Base-by-base conservation (phyloP, 2,113 vertebrate genomes). In the Leucopsar rothschildi region DNA sequence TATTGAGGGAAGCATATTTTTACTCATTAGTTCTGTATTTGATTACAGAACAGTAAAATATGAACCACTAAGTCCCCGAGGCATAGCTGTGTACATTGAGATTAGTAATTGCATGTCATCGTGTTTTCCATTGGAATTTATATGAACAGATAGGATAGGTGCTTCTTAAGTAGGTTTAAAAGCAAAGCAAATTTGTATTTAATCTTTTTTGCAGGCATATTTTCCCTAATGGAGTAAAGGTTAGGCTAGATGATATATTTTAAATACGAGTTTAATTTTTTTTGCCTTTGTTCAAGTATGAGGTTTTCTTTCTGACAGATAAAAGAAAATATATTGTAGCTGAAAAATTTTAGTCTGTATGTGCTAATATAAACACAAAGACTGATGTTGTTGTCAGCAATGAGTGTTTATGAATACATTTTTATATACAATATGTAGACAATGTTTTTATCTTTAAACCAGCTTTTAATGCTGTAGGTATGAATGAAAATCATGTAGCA, bases 91-190 rank as follows among this genome's bases (percentile, higher is more conserved):
- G 98, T 98, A 98, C 98, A 98, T 98, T 98, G 98, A 98, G 98
- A 98, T 98, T 98, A 98, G 98, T 99, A 99, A 99, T 99, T 99
- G 98, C 98, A 97, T 99, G 99, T 99, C 99, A 98, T 98, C 97
- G 75, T 98, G 98, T 98, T 98, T 98, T 98, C 98, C 98, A 97
- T 97, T 98, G 98, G 97, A 98, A 98, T 98, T 98, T 98, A 98
- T 98, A 97, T 91, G 97, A 97, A 97, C 97, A 97, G 97, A 98
- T 94, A 97, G 98, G 97, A 98, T 98, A 98, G 98, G 98, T 98
- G 90, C 95, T 98, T 97, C 97, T 97, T 98, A 98, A 98, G 96
- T 97, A 97, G 97, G 96, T 98, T 98, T 98, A 98, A 98, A 98
- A 98, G 98, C 98, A 98, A 97, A 97, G 95, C 97, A 98, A 98